Conservation (phyloP, 2,797 vertebrate genomes). For the Hapalemur alaotrensis region DNA sequence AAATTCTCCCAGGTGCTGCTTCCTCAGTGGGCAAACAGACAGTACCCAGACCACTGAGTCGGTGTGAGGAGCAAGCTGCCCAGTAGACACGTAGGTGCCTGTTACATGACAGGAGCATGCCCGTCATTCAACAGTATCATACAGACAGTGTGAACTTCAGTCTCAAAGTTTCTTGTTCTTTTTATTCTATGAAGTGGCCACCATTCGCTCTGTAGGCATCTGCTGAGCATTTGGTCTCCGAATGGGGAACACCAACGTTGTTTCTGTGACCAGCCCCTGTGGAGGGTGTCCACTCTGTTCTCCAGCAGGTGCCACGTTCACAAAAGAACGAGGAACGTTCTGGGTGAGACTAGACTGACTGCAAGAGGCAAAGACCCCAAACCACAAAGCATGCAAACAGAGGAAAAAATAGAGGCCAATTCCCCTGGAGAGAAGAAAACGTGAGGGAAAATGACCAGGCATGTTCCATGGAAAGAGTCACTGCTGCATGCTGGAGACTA, state of each 20-base stretch:
- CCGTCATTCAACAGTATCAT: accelerated
- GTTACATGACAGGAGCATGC: background rate
- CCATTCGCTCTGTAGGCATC: background rate
- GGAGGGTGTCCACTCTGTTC: background rate
- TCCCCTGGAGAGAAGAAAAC: background rate
- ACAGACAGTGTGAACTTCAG: background rate
- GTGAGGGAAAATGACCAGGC: background rate
- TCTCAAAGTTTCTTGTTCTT: background rate
- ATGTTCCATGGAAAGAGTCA: background rate
- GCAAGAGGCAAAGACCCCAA: background rate
- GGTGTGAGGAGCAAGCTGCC: background rate
- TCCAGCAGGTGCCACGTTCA: background rate
- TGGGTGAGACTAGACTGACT: background rate
- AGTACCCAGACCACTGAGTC: accelerated
- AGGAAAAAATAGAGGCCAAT: background rate
- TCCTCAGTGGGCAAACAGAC: background rate
- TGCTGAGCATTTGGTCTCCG: background rate
- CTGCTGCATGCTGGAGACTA: too few relatives aligned
- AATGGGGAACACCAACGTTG: background rate
- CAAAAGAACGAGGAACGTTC: background rate
- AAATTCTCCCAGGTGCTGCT: background rate
- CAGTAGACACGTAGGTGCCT: background rate
- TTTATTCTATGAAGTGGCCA: background rate
- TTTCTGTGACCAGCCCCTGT: background rate
- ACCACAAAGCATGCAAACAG: background rate